Conservation (phyloP, 2,113 vertebrate species). For the Dipodomys spectabilis region DNA sequence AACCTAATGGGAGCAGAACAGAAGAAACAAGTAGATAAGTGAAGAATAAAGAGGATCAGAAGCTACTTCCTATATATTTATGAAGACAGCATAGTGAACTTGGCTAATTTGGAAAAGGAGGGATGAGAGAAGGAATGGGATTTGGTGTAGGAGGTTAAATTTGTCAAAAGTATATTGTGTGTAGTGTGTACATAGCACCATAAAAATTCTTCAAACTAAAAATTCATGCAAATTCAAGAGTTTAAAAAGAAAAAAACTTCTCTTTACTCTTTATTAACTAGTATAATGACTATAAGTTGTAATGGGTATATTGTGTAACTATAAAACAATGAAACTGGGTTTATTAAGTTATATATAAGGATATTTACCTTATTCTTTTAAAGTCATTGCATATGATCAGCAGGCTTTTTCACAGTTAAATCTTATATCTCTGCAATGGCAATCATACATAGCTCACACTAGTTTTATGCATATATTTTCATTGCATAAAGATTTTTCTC, state of each 20-base stretch:
- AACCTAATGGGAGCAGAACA: too few species aligned
- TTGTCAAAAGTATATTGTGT: too few species aligned
- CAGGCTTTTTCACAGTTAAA: not conserved
- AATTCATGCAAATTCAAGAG: too few species aligned
- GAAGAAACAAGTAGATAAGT: too few species aligned
- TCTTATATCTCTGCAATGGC: constrained; percentile 6
- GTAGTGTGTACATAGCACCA: too few species aligned
- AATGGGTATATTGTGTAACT: not conserved
- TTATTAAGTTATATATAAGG: not conserved
- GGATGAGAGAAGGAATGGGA: too few species aligned
- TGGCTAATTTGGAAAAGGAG: too few species aligned
- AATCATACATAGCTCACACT: not conserved
- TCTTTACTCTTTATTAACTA: not conserved
- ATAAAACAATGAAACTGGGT: constrained; percentile 2
- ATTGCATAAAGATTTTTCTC: not conserved
- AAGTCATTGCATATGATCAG: not conserved
- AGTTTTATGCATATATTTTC: not conserved
- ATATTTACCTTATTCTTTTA: constrained; percentile 42
- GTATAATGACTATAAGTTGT: not conserved
- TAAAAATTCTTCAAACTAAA: too few species aligned
- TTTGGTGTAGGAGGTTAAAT: too few species aligned
- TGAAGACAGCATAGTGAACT: too few species aligned
- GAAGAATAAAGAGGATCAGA: too few species aligned
- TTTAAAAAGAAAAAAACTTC: not conserved
- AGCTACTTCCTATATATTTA: too few species aligned